Conservation (phyloP, 2,113 vertebrate species). For the Struthidea cinerea region DNA sequence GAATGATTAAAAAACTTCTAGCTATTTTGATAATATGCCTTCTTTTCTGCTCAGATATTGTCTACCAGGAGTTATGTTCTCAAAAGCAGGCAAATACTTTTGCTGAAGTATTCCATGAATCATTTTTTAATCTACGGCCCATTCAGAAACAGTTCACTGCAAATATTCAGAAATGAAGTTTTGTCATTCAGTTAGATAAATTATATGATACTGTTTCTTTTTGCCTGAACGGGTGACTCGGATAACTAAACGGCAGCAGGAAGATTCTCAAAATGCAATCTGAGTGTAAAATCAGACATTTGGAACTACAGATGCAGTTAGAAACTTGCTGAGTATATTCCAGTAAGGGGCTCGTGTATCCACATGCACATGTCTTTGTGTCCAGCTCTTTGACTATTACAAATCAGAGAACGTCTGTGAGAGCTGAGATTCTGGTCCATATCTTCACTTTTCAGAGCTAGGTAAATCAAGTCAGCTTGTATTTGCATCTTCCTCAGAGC, state of each 20-base stretch:
- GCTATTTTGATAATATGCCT: not conserved
- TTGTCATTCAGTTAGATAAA: not conserved
- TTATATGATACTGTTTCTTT: not conserved
- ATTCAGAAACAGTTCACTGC: not conserved
- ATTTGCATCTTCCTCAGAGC: not conserved
- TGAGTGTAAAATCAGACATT: not conserved
- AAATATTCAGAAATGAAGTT: not conserved
- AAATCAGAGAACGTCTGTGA: not conserved
- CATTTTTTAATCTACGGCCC: not conserved
- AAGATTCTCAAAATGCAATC: not conserved
- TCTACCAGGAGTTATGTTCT: not conserved
- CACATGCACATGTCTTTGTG: not conserved
- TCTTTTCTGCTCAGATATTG: not conserved
- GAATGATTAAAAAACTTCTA: not conserved
- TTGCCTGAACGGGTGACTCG: not conserved
- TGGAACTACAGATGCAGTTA: not conserved
- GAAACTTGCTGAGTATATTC: not conserved
- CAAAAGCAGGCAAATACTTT: not conserved
- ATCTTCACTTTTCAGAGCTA: not conserved
- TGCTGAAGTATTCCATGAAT: not conserved
- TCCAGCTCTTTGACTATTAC: not conserved
- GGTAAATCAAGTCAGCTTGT: not conserved
- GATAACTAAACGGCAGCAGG: not conserved
- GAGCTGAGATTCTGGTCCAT: not conserved
- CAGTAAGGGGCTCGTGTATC: rapidly evolving